phyloP scores from a whole-genome alignment of 2,888 invertebrate genomes.

The Ophonus ardosiacus region DNA sequence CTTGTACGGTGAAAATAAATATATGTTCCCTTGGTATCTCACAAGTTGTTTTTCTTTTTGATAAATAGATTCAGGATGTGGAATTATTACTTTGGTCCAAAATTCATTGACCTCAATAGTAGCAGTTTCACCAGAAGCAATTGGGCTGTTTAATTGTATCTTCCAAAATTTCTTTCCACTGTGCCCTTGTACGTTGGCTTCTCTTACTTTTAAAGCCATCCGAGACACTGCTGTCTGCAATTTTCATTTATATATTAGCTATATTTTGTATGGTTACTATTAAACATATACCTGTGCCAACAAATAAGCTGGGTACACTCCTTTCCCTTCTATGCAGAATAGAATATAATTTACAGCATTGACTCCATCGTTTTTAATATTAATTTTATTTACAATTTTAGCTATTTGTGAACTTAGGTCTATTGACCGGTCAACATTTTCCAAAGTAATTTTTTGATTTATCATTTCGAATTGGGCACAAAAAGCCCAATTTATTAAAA shows the following conservation, averaged over 20 bases:
- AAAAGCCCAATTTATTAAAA: constrained; percentile 37
- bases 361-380: constrained; percentile 89
- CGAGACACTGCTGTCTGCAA: constrained; percentile 47
- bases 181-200: constrained; percentile 46
- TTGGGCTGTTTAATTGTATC: constrained; percentile 24
- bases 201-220: constrained; percentile 30
- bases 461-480: constrained; percentile 52
- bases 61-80: constrained; percentile 92
- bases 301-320: constrained; percentile 46
- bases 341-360: constrained; percentile 84
- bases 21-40: constrained; percentile 89
- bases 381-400: constrained; percentile 88
- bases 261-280: background rate
- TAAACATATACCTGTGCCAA: constrained; percentile 48
- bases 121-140: constrained; percentile 72
- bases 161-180: constrained; percentile 49
- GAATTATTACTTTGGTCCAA: constrained; percentile 86
- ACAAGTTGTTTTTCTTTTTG: constrained; percentile 97
- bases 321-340: constrained; percentile 67
- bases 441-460: constrained; percentile 73
- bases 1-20: constrained; percentile 90
- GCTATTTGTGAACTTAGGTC: constrained; percentile 94
- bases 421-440: constrained; percentile 90
- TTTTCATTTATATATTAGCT: constrained; percentile 13
- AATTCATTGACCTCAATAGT: constrained; percentile 82